phyloP scores from a whole-genome alignment of 1,140 invertebrate genomes.

The Sminthurinus signatus region DNA sequence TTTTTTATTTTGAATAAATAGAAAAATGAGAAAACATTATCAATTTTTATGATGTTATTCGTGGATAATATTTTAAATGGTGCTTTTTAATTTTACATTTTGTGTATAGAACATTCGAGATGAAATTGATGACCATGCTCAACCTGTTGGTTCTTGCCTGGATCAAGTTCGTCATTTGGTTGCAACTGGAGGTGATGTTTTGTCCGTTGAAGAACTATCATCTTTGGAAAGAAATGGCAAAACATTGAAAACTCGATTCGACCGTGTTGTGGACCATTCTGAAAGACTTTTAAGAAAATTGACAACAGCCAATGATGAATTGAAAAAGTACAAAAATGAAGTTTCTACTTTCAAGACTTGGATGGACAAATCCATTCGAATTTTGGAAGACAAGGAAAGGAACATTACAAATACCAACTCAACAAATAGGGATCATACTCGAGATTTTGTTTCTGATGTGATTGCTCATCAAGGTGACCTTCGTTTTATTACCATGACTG shows the following conservation, averaged over 20 bases:
- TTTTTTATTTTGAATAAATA: not conserved
- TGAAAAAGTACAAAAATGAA: constrained; percentile 77
- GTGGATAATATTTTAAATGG: not conserved
- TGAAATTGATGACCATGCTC: constrained; percentile 78
- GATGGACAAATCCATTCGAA: constrained; percentile 70
- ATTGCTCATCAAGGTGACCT: constrained; percentile 91
- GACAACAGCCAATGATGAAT: constrained; percentile 73
- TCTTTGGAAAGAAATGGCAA: constrained; percentile 76
- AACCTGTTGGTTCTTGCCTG: constrained; percentile 74
- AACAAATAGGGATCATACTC: constrained; percentile 58
- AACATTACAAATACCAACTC: constrained; percentile 58
- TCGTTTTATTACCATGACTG: constrained; percentile 87
- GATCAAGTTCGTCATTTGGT: constrained; percentile 89
- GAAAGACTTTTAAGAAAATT: constrained; percentile 69
- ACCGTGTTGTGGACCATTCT: constrained; percentile 68
- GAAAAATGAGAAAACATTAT: not conserved
- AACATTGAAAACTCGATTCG: constrained; percentile 73
- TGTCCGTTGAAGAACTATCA: constrained; percentile 81
- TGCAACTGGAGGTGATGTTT: constrained; percentile 77
- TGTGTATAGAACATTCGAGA: constrained; percentile 75
- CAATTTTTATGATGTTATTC: too few relatives aligned
- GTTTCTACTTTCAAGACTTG: constrained; percentile 73
- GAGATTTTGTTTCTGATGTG: constrained; percentile 87
- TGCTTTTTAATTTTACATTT: not conserved
- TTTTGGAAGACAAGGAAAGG: constrained; percentile 78